Base-by-base conservation (phyloP, 1,140 invertebrate species). In the Bilobella aurantiaca region DNA sequence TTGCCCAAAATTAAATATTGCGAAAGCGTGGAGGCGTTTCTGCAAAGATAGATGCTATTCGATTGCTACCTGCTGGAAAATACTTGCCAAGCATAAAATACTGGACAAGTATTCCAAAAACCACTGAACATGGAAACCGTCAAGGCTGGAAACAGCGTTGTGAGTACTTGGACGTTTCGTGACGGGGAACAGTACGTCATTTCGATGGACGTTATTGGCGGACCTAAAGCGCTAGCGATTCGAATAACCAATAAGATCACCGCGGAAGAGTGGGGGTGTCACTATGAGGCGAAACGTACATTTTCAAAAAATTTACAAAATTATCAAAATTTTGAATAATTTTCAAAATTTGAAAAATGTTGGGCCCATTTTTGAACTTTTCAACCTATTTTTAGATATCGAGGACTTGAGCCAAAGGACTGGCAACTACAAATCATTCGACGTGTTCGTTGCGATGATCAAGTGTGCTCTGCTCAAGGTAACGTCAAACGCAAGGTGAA, bases 351-450 rank as follows among this genome's bases (percentile, higher is more conserved):
- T 34, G 3, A 18, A 46, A 27, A 37, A 42, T 21, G 12, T 34
- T 30, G 46, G 46, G 3, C 59, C 21, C 37, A 62, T 42, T 31
- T 18, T 23, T 12, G 37, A 23, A 42, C 12, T 30, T 62, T 16
- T 5, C 14, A n/a, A 62, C 59, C 69, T 73, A 71, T 59, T 76
- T 74, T 49, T 67, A 82, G 80, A 79, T 75, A 79, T 81, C 37
- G 80, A 81, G 76, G 79, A 78, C 66, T 73, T 81, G 64, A 81
- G 80, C 1, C 76, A 77, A n/a, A 78, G 79, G 73, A 81, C 80
- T 14, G 81, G 81, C 57, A 81, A 79, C 74, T 82, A 75, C 67
- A 82, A 82, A 65, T 77, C 79, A 67, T 82, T 81, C 65, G 75
- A 80, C 64, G 77, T 79, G 31, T 82, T 82, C 67, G 68, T 79